Conservation (phyloP, 1,140 invertebrate genomes). For the Drosophila dunni region DNA sequence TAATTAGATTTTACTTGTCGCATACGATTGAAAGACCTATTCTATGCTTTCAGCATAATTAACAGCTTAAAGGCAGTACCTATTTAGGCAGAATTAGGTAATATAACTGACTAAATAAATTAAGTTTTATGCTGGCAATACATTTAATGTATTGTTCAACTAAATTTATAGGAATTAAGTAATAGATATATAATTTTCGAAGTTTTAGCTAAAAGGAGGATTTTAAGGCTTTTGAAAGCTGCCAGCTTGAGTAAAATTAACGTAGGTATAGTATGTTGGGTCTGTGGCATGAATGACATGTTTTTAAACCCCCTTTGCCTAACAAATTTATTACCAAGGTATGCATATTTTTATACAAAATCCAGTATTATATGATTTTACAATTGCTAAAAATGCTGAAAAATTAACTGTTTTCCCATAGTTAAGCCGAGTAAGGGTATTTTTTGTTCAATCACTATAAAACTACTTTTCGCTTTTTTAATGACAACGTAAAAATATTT, state of each 20-base stretch:
- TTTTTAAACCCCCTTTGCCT: neutral
- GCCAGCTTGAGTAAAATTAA: neutral
- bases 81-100: too few relatives aligned
- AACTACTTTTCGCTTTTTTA: slow-evolving; percentile 19
- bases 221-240: neutral
- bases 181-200: too few relatives aligned
- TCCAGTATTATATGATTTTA: too few relatives aligned
- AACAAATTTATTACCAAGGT: too few relatives aligned
- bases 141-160: too few relatives aligned
- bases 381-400: too few relatives aligned
- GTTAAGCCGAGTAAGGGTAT: neutral
- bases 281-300: neutral
- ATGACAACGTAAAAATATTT: slow-evolving; percentile 49
- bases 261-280: too few relatives aligned
- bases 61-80: neutral
- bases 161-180: too few relatives aligned
- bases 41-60: neutral
- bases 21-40: neutral
- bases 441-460: neutral
- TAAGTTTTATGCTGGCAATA: too few relatives aligned
- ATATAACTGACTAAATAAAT: too few relatives aligned
- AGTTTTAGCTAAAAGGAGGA: too few relatives aligned
- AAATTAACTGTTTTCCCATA: neutral
- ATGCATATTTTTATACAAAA: too few relatives aligned
- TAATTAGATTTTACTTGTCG: slow-evolving; percentile 24